Evolutionary conservation across 2,113 vertebrate species (phyloP).

Genomic region (Puffinus mauretanicus): DNA sequence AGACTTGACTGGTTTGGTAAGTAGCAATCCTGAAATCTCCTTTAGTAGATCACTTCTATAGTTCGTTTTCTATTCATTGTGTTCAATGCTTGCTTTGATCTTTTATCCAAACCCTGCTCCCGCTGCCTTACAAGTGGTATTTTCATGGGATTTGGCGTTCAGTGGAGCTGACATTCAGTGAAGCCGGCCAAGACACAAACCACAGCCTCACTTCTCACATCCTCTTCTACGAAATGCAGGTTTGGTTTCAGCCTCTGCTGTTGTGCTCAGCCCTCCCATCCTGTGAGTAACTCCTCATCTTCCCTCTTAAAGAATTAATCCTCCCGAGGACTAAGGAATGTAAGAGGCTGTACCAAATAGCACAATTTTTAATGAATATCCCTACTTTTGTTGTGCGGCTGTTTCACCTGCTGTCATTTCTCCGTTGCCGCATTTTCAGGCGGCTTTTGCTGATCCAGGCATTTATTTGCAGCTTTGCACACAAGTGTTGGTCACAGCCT

Average conservation of each 20-base stretch:
- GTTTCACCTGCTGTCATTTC: fast-evolving
- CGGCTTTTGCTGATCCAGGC: not conserved
- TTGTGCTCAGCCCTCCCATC: not conserved
- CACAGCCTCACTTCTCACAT: conserved; percentile 16
- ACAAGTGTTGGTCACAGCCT: not conserved
- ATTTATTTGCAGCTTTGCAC: not conserved
- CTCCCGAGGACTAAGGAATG: not conserved
- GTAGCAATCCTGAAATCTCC: not conserved
- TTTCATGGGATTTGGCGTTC: not conserved
- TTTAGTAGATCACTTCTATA: fast-evolving
- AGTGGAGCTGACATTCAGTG: not conserved
- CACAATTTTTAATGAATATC: fast-evolving
- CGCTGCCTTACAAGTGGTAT: fast-evolving
- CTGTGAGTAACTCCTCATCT: not conserved
- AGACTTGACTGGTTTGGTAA: not conserved
- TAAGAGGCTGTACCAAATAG: not conserved
- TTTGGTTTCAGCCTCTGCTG: not conserved
- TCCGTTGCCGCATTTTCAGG: fast-evolving
- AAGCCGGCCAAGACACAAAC: not conserved
- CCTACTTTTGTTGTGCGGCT: fast-evolving
- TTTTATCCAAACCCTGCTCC: not conserved
- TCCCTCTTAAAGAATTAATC: not conserved
- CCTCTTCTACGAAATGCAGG: conserved; percentile 32
- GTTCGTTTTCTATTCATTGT: fast-evolving
- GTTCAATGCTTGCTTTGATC: not conserved